Base-by-base conservation (phyloP, 2,113 vertebrate species). In the Climacteris rufus region DNA sequence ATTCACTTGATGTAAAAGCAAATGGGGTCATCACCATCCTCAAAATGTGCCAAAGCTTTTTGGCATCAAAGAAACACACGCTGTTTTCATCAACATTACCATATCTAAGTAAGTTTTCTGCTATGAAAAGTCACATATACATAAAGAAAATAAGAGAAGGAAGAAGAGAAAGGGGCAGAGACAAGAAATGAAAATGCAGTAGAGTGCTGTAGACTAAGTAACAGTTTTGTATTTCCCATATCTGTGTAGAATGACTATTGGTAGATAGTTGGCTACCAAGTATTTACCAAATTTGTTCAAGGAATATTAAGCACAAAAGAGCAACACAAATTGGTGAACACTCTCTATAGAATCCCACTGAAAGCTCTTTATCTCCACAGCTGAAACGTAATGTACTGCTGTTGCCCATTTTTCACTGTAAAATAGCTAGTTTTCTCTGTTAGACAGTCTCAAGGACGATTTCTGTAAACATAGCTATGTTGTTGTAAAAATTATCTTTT, bases 21-120 rank as follows among this genome's bases (percentile, higher is more conserved):
- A 71, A 39, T 2, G 4, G 7, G 3, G 7, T 30, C 0, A 0
- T 42, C 35, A 18, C 19, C 65, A 4, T 68, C 19, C 22, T 53
- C 28, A 80, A 71, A 25, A 50, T 25, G 19, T 40, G 15, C 12
- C 74, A 84, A 90, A 87, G n/a, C 1, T 44, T 87, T 88, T 33
- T 72, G 44, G 9, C 28, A 68, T 27, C 39, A 35, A 84, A 59
- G 17, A 7, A 75, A 15, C 20, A 21, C 20, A 61, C 2, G 6
- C n/a, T 54, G 25, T 27, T 66, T 64, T 13, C 39, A 59, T 35
- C 35, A 44, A 6, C 7, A 30, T 15, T 63, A 24, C 4, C 12
- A 10, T 44, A 63, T 7, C 17, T 39, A 40, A 66, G 7, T 47
- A 37, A 50, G 10, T 21, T 18, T 90, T 49, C 19, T 68, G 19